Evolutionary conservation across 2,797 vertebrate genomes (phyloP).

Genomic region (Bufotes viridis): DNA sequence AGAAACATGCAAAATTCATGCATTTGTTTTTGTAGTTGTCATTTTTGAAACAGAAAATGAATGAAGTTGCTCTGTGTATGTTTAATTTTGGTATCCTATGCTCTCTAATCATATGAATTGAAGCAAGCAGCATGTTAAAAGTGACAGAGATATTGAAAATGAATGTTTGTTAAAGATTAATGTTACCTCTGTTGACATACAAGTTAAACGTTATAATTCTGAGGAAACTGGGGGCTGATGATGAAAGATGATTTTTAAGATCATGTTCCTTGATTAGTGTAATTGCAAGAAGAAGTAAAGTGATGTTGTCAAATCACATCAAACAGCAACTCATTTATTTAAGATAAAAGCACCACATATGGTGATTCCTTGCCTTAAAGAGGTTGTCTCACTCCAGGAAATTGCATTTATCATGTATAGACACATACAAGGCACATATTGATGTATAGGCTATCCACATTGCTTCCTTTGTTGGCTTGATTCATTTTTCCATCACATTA

Average conservation of each 20-base stretch:
- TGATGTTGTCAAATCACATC: conserved; percentile 19
- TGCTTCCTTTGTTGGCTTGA: too few relatives aligned
- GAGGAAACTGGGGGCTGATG: conserved; percentile 19
- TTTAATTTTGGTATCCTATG: background rate
- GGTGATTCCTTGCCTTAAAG: background rate
- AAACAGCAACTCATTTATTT: background rate
- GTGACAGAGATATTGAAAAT: conserved; percentile 21
- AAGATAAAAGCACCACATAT: background rate
- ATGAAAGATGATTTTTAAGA: conserved; percentile 45
- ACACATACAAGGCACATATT: too few relatives aligned
- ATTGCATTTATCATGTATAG: background rate
- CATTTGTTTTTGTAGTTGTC: conserved; percentile 10
- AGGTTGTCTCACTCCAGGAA: background rate
- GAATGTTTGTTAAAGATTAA: conserved; percentile 9
- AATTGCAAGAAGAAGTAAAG: conserved; percentile 37
- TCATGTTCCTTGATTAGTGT: conserved; percentile 33
- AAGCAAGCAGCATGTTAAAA: background rate
- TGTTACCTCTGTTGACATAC: conserved; percentile 26
- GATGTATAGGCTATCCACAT: too few relatives aligned
- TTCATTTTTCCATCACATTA: too few relatives aligned
- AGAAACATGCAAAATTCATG: background rate
- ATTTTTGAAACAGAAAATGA: background rate
- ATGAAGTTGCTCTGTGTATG: background rate
- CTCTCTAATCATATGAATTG: background rate
- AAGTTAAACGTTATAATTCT: conserved; percentile 30